Base-by-base conservation (phyloP, 2,888 invertebrate genomes). In the Polymixis lichenea region DNA sequence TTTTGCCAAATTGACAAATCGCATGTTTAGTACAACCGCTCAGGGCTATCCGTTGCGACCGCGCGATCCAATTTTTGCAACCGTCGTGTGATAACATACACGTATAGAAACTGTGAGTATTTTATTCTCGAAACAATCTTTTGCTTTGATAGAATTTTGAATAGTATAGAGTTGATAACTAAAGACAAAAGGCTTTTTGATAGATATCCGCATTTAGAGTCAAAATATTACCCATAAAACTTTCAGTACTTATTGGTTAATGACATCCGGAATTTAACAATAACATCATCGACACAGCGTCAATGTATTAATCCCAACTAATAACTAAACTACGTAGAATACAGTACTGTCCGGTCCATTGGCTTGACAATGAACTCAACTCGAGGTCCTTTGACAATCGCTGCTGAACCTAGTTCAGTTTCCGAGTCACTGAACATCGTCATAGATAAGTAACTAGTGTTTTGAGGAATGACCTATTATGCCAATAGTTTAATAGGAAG, bases 331-430 rank as follows among this genome's bases (percentile, higher is more conserved):
- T 74, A 71, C 28, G 19, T 43, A 11, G 15, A 43, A 66, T n/a
- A 32, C 46, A 56, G 55, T n/a, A n/a, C 19, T 71, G 65, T 75
- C 22, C 82, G 67, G 77, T 71, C 82, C 85, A 83, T 15, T 85
- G 85, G 60, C 28, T 60, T 38, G 60, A 70, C 81, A 76, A 56
- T 72, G 72, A 77, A 28, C 70, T 69, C 55, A 43, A 17, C 9
- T 4, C 70, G 32, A 64, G 51, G n/a, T 61, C 77, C 85, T 85
- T 85, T 85, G 85, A 77, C 70, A 67, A 81, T 72, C 32, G 66
- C 58, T 66, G 43, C 38, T 78, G 61, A 72, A 66, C 61, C 69
- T 71, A 71, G 74, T 69, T 58, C 60, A 17, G 68, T 72, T 66
- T 83, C 61, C 83, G 75, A 75, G 38, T 58, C 83, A 72, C 25